A percentile compares a stretch with the other conserved stretches of the same genome.
phyloP scores from a whole-genome alignment of 2,888 invertebrate genomes.

The Nemotelus pantherinus region DNA sequence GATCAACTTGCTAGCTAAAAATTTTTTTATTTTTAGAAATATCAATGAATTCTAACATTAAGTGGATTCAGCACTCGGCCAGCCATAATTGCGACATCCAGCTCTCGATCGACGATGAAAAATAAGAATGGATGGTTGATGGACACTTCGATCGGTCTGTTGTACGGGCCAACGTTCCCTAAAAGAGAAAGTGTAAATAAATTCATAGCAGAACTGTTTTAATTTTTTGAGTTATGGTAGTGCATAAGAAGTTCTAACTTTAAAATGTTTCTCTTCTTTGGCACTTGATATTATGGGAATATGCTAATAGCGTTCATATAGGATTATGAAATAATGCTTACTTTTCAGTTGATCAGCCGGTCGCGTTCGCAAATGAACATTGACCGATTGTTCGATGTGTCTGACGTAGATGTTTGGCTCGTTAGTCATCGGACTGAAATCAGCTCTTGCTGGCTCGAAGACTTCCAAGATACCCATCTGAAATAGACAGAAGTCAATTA shows the following conservation, averaged over 20 bases:
- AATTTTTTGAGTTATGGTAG: not conserved
- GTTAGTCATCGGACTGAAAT: constrained; percentile 81
- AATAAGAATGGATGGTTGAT: constrained; percentile 86
- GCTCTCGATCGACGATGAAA: constrained; percentile 84
- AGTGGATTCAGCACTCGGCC: constrained; percentile 86
- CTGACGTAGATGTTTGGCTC: constrained; percentile 82
- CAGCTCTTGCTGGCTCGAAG: constrained; percentile 82
- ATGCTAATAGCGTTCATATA: too few species aligned
- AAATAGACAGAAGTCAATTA: constrained; percentile 52
- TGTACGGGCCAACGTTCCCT: constrained; percentile 62
- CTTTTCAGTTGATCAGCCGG: constrained; percentile 64
- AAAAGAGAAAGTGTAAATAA: constrained; percentile 52
- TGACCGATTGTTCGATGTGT: constrained; percentile 85
- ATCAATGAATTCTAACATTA: constrained; percentile 76
- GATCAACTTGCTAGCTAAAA: too few species aligned
- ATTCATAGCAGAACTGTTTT: not conserved
- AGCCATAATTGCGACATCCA: constrained; percentile 82
- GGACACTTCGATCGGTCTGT: constrained; percentile 73
- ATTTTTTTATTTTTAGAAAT: too few species aligned
- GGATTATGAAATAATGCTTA: constrained; percentile 54
- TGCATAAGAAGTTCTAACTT: too few species aligned
- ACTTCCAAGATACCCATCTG: constrained; percentile 81
- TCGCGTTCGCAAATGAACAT: constrained; percentile 83
- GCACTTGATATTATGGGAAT: too few species aligned
- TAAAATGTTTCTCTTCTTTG: too few species aligned